phyloP scores from a whole-genome alignment of 2,888 invertebrate species.

The Parascotia fuliginaria region DNA sequence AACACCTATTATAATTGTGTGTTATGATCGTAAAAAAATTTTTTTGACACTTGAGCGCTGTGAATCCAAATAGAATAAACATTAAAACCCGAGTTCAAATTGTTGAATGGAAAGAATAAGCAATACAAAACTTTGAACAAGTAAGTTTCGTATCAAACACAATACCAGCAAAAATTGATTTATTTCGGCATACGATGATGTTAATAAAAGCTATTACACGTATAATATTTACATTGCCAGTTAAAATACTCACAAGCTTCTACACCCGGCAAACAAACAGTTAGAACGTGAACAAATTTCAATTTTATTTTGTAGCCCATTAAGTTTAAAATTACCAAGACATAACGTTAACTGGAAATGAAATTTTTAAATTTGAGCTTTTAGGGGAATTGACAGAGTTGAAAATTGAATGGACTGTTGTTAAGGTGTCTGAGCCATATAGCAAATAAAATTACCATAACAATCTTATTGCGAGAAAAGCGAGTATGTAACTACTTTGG shows the following conservation, averaged over 20 bases:
- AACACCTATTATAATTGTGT: no score
- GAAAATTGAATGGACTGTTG: background rate
- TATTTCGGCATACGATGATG: no score
- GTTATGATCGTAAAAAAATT: no score
- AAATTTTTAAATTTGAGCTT: background rate
- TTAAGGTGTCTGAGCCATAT: background rate
- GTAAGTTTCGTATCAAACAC: no score
- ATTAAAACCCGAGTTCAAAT: no score
- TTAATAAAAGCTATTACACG: no score
- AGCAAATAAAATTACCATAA: slow-evolving; percentile 2
- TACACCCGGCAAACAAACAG: background rate
- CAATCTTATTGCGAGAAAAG: background rate
- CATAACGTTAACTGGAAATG: background rate
- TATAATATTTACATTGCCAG: slow-evolving; percentile 18
- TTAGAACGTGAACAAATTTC: background rate
- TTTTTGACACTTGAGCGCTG: no score
- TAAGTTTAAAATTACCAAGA: background rate
- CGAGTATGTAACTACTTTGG: background rate
- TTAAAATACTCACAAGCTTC: slow-evolving; percentile 8
- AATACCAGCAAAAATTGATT: no score
- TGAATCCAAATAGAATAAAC: no score
- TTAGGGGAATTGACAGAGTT: background rate
- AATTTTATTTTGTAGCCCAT: background rate
- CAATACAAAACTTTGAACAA: no score
- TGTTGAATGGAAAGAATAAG: no score